A percentile compares a stretch with the other conserved stretches of the same genome.
Evolutionary conservation across 2,113 vertebrate species (phyloP).

Genomic region (Scomber japonicus): DNA sequence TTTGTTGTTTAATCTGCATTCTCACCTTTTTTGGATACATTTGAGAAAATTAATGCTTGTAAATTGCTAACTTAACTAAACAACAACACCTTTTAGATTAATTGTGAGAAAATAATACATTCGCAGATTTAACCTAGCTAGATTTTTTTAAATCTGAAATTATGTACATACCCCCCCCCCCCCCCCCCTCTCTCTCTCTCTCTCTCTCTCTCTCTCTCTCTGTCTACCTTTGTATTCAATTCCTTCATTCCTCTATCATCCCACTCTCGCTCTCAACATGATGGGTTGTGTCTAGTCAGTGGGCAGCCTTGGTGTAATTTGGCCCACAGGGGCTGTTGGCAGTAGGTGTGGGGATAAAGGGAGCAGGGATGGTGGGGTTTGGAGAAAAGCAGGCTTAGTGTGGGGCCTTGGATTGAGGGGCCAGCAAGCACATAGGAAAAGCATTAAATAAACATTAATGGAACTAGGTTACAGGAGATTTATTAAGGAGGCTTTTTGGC

Average conservation of each 20-base stretch:
- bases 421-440: slow-evolving; percentile 79
- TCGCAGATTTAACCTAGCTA: not conserved
- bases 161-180: too few relatives aligned
- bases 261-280: slow-evolving; percentile 57
- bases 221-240: slow-evolving; percentile 28
- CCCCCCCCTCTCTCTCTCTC: too few relatives aligned
- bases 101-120: not conserved
- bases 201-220: slow-evolving; percentile 6
- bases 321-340: slow-evolving; percentile 74
- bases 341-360: slow-evolving; percentile 76
- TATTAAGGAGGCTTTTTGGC: slow-evolving; percentile 84
- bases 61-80: slow-evolving; percentile 1
- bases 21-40: not conserved
- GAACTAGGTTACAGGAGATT: slow-evolving; percentile 87
- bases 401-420: slow-evolving; percentile 73
- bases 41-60: not conserved
- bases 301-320: slow-evolving; percentile 78
- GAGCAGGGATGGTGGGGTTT: slow-evolving; percentile 66
- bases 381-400: slow-evolving; percentile 80
- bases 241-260: slow-evolving; percentile 58
- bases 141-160: not conserved
- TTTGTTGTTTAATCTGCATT: not conserved
- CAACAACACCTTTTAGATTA: slow-evolving; percentile 6
- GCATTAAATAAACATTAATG: slow-evolving; percentile 89
- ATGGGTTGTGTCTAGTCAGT: slow-evolving; percentile 73